phyloP scores from a whole-genome alignment of 2,888 invertebrate genomes.

The Volucella inflata region DNA sequence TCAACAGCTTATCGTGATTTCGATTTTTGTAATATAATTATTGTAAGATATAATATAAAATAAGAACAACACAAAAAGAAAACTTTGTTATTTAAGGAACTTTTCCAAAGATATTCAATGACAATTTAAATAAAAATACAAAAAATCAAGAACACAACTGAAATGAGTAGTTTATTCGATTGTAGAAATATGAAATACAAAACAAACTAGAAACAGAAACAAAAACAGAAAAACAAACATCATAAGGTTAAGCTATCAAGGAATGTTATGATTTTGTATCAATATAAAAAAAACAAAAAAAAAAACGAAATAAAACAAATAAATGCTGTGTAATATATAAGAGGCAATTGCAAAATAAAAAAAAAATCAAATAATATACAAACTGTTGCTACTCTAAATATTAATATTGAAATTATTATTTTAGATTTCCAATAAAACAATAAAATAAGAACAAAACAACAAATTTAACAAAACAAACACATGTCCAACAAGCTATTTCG shows the following conservation, averaged over 20 bases:
- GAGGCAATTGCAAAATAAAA: background rate
- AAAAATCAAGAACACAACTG: slow-evolving; percentile 28
- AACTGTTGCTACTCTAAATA: slow-evolving; percentile 52
- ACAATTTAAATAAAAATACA: slow-evolving; percentile 41
- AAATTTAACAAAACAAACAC: slow-evolving; percentile 42
- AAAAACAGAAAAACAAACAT: slow-evolving; percentile 15
- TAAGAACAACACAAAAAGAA: slow-evolving; percentile 36
- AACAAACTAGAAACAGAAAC: background rate
- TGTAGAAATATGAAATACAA: slow-evolving; percentile 37
- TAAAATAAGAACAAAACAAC: slow-evolving; percentile 10
- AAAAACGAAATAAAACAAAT: slow-evolving; percentile 12
- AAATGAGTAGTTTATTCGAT: slow-evolving; percentile 32
- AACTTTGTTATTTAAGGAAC: slow-evolving; percentile 65
- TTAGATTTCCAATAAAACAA: too few species aligned
- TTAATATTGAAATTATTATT: slow-evolving; percentile 6
- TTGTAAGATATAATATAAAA: slow-evolving; percentile 40
- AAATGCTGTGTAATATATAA: slow-evolving; percentile 33
- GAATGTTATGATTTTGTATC: slow-evolving; percentile 63
- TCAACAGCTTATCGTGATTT: slow-evolving; percentile 71
- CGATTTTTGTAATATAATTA: slow-evolving; percentile 67
- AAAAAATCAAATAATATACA: slow-evolving; percentile 14
- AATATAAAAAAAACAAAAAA: slow-evolving; percentile 9
- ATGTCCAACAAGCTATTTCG: background rate
- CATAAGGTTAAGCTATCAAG: slow-evolving; percentile 24
- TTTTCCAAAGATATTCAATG: slow-evolving; percentile 61